These are phyloP conservation scores for Ailuropoda melanoleuca DNA, from an alignment of 2,113 vertebrate genomes.

Conservation along the genomic window DNA sequence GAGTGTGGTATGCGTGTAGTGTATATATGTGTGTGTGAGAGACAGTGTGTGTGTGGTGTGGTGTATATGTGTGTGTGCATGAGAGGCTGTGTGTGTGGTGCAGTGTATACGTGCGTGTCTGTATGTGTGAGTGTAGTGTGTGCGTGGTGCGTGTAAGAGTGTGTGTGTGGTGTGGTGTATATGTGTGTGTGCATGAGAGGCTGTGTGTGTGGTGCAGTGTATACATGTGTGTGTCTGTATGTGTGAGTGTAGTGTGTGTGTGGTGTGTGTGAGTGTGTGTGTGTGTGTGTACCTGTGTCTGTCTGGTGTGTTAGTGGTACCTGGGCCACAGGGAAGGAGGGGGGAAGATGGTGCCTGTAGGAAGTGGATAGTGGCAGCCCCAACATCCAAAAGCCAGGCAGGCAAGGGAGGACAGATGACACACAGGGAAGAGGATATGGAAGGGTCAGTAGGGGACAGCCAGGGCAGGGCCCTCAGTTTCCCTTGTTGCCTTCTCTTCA, in stretches of 20 bases:
- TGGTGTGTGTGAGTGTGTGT: not conserved
- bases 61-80: no score
- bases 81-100: not conserved
- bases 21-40: not conserved
- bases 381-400: not conserved
- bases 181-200: not conserved
- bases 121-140: not conserved
- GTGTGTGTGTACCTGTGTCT: not conserved
- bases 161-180: not conserved
- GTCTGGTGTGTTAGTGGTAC: not conserved
- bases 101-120: not conserved
- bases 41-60: not conserved
- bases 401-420: not conserved
- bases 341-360: not conserved
- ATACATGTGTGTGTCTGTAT: not conserved
- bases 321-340: not conserved
- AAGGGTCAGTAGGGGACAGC: not conserved
- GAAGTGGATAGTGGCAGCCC: not conserved
- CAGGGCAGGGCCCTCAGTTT: not conserved
- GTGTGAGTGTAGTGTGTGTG: not conserved
- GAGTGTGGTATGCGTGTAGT: not conserved
- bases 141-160: not conserved
- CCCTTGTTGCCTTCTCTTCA: not conserved
- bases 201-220: not conserved
- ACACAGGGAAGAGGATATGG: not conserved